Evolutionary conservation across 2,797 vertebrate species (phyloP).

Genomic region (Ptychobarbus kaznakovi): DNA sequence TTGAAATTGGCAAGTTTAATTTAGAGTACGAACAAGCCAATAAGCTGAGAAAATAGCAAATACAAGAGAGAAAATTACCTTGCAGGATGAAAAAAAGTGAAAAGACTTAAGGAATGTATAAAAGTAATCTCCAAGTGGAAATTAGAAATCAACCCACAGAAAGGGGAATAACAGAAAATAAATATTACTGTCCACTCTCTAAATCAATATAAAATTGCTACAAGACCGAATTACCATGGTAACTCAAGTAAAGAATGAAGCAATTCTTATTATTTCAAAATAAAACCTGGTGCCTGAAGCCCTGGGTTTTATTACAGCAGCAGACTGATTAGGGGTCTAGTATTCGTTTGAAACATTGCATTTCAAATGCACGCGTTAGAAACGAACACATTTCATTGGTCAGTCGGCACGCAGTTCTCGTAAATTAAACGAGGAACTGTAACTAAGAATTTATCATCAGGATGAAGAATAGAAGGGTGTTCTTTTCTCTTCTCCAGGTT

Average conservation of each 20-base stretch:
- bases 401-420: conserved; percentile 83
- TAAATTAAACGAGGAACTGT: conserved; percentile 82
- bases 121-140: conserved; percentile 99
- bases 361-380: conserved; percentile 96
- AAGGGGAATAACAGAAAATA: conserved; percentile 98
- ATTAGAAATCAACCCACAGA: conserved; percentile 99
- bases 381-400: conserved; percentile 93
- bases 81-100: conserved; percentile 83
- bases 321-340: conserved; percentile 91
- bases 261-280: conserved; percentile 99
- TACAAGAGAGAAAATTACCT: conserved; percentile 95
- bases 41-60: conserved; percentile 96
- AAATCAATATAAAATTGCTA: conserved; percentile 99
- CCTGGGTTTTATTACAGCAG: conserved; percentile 96
- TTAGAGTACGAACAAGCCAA: conserved; percentile 97
- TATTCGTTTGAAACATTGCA: conserved; percentile 97
- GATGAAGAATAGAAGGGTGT: conserved; percentile 64
- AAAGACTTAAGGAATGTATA: conserved; percentile 99
- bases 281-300: conserved; percentile 98
- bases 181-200: conserved; percentile 99
- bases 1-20: conserved; percentile 99
- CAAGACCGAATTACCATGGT: conserved; percentile 98
- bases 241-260: conserved; percentile 99
- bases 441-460: conserved; percentile 81
- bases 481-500: conserved; percentile 62